A percentile compares a stretch with the other conserved stretches of the same genome.
phyloP scores from a whole-genome alignment of 2,888 invertebrate species.

The Andrena marginata region DNA sequence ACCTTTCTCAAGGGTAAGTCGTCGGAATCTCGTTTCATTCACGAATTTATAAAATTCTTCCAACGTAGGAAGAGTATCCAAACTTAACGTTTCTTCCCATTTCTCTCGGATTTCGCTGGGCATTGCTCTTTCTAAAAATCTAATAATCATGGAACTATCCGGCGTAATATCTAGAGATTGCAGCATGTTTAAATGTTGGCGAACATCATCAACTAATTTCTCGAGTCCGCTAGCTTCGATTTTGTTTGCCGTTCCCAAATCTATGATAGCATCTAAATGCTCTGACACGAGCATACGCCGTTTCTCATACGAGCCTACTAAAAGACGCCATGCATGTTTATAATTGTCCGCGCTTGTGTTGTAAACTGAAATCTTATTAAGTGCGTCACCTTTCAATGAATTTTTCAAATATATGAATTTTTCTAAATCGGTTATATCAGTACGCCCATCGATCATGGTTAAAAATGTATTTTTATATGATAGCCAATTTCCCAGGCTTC shows the following conservation, averaged over 20 bases:
- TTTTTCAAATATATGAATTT: conserved; percentile 9
- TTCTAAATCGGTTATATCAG: conserved; percentile 13
- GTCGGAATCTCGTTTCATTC: too few species aligned
- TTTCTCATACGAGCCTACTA: neutral
- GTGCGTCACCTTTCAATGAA: too few species aligned
- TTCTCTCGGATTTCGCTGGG: neutral
- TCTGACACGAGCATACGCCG: neutral
- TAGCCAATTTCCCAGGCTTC: neutral
- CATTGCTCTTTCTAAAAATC: neutral
- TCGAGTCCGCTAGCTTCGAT: neutral
- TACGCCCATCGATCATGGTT: conserved; percentile 8
- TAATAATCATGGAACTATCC: neutral
- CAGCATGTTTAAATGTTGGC: too few species aligned
- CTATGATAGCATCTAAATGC: neutral
- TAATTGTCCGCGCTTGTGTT: conserved; percentile 3
- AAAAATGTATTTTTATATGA: conserved; percentile 19
- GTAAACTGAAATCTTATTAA: too few species aligned
- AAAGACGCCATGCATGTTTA: neutral
- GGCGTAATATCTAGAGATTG: neutral
- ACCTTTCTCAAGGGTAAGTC: too few species aligned
- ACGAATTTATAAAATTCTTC: neutral
- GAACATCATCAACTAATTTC: too few species aligned
- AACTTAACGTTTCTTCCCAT: neutral
- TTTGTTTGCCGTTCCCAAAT: neutral
- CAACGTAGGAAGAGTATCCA: neutral